Percentiles rank a stretch among this genome's conserved stretches.
Evolutionary conservation across 1,140 invertebrate species (phyloP).

Genomic region (Meloidogyne hapla): DNA sequence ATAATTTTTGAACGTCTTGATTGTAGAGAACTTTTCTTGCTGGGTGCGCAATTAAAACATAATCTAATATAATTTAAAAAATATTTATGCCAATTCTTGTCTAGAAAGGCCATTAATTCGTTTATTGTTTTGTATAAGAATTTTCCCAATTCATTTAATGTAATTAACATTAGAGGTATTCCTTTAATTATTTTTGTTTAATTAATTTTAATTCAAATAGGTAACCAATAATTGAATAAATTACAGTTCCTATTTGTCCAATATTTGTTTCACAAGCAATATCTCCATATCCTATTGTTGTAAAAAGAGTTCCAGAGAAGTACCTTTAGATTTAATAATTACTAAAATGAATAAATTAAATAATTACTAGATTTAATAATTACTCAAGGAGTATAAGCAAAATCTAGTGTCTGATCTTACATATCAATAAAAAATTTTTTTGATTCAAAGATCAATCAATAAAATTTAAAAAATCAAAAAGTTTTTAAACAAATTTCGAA

Average conservation of each 20-base stretch:
- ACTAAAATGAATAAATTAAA: too few relatives aligned
- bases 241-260: constrained; percentile 92
- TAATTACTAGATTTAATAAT: too few relatives aligned
- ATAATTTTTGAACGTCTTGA: neutral
- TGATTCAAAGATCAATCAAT: too few relatives aligned
- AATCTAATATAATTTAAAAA: neutral
- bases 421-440: too few relatives aligned
- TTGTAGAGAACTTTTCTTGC: neutral
- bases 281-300: constrained; percentile 55
- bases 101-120: constrained; percentile 20
- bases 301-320: constrained; percentile 50
- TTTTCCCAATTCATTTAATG: constrained; percentile 89
- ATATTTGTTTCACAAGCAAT: constrained; percentile 60
- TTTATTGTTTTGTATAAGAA: constrained; percentile 80
- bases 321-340: constrained; percentile 30
- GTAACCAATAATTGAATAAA: constrained; percentile 83
- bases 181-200: constrained; percentile 64
- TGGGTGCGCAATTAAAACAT: neutral
- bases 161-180: constrained; percentile 90
- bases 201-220: neutral
- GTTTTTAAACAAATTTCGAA: too few relatives aligned
- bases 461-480: too few relatives aligned
- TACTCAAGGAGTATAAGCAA: too few relatives aligned
- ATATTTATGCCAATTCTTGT: constrained; percentile 6
- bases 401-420: too few relatives aligned